Conservation (phyloP, 23 tunicate species). For the Ciona savignyi region DNA sequence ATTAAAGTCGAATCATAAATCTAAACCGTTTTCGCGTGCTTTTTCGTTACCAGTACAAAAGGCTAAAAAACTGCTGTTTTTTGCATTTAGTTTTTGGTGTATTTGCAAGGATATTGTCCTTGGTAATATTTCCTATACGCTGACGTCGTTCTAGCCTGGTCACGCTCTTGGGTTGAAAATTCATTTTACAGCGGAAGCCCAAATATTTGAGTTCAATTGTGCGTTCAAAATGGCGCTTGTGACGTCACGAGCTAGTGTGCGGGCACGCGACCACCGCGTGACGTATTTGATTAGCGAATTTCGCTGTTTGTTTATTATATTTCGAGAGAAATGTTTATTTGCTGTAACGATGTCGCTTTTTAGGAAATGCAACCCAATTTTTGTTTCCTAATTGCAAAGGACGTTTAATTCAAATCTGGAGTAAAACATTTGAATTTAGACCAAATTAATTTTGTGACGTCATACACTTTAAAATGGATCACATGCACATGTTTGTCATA, state of each 20-base stretch:
- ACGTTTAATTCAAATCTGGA: too few relatives aligned
- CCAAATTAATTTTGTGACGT: too few relatives aligned
- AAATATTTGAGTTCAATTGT: not conserved
- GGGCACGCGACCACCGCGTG: not conserved
- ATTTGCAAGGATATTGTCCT: too few relatives aligned
- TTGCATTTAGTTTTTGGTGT: too few relatives aligned
- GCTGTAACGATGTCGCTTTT: not conserved
- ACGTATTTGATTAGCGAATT: not conserved
- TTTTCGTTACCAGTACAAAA: not conserved
- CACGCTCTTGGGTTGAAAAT: not conserved
- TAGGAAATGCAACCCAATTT: not conserved
- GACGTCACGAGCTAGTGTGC: not conserved
- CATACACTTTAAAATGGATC: too few relatives aligned
- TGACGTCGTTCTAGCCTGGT: not conserved
- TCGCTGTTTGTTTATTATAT: not conserved
- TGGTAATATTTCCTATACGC: too few relatives aligned
- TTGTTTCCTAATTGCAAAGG: not conserved
- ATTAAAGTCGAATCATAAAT: not conserved
- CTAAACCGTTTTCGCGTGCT: not conserved
- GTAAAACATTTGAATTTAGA: too few relatives aligned
- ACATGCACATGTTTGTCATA: too few relatives aligned
- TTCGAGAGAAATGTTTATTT: not conserved
- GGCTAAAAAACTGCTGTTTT: too few relatives aligned
- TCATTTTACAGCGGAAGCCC: too few relatives aligned
- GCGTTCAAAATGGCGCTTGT: not conserved